Percentiles rank a stretch among this genome's conserved stretches.
These are phyloP conservation scores for Podarcis raffonei DNA, from an alignment of 2,113 vertebrate genomes.

Conservation along the genomic window DNA sequence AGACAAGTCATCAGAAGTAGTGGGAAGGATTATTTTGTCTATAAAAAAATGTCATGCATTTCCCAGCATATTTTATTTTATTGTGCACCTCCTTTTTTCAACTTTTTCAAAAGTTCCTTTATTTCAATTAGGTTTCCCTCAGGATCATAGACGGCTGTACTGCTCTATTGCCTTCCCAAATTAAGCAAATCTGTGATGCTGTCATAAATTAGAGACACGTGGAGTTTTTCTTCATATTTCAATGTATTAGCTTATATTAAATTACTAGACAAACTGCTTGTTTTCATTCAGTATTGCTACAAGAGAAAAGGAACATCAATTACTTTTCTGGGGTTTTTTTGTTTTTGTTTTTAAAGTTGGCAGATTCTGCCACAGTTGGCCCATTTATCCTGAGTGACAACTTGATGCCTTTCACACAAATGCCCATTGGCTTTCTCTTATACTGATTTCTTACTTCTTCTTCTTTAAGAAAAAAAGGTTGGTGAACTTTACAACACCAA, in stretches of 20 bases:
- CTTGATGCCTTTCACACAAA: no score
- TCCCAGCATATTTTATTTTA: background rate
- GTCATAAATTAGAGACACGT: background rate
- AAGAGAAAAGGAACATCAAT: background rate
- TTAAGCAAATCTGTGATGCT: background rate
- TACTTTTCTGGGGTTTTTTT: background rate
- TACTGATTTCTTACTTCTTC: no score
- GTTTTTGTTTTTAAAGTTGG: no score
- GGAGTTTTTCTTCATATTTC: background rate
- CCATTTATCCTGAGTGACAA: no score
- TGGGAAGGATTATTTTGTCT: background rate
- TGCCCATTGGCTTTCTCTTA: no score
- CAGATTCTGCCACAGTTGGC: no score
- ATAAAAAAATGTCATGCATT: background rate
- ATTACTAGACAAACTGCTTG: background rate
- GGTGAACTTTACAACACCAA: no score
- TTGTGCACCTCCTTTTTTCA: no score
- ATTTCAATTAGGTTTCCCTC: background rate
- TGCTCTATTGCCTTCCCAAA: background rate
- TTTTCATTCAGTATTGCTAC: background rate
- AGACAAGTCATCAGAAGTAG: constrained; percentile 9
- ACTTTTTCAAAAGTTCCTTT: background rate
- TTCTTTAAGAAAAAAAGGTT: no score
- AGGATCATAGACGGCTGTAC: background rate
- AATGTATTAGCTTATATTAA: background rate